These are phyloP conservation scores for Rhagium mordax DNA, from an alignment of 2,888 invertebrate species.

Conservation along the genomic window DNA sequence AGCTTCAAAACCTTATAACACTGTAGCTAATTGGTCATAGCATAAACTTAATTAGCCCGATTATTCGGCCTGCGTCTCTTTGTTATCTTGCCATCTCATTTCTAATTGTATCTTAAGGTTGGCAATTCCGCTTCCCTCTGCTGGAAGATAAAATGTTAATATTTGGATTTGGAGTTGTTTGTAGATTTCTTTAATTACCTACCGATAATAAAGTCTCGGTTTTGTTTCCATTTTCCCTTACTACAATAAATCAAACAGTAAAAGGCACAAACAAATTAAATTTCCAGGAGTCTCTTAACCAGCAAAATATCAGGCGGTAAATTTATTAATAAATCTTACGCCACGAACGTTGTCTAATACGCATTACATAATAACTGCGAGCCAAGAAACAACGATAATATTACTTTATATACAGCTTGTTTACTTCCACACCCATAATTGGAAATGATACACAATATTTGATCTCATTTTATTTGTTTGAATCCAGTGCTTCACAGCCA, in stretches of 20 bases:
- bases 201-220: not conserved
- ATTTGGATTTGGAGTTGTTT: conserved; percentile 16
- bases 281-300: not conserved
- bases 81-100: conserved; percentile 34
- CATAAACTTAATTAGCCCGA: conserved; percentile 62
- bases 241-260: not conserved
- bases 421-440: no score
- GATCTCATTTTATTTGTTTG: no score
- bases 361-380: no score
- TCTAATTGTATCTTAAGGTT: conserved; percentile 20
- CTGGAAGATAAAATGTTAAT: conserved; percentile 28
- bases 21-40: conserved; percentile 62
- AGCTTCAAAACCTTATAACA: conserved; percentile 59
- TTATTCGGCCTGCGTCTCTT: conserved; percentile 52
- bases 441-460: no score
- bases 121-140: conserved; percentile 21
- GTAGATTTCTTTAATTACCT: not conserved
- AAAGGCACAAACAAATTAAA: not conserved
- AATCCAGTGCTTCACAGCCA: no score
- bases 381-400: no score
- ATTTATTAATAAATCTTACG: not conserved
- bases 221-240: not conserved
- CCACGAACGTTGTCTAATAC: no score
- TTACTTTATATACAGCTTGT: no score
- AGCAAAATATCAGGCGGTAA: not conserved